A percentile compares a stretch with the other conserved stretches of the same genome.
Evolutionary conservation across 2,797 vertebrate genomes (phyloP).

Genomic region (Anableps anableps): DNA sequence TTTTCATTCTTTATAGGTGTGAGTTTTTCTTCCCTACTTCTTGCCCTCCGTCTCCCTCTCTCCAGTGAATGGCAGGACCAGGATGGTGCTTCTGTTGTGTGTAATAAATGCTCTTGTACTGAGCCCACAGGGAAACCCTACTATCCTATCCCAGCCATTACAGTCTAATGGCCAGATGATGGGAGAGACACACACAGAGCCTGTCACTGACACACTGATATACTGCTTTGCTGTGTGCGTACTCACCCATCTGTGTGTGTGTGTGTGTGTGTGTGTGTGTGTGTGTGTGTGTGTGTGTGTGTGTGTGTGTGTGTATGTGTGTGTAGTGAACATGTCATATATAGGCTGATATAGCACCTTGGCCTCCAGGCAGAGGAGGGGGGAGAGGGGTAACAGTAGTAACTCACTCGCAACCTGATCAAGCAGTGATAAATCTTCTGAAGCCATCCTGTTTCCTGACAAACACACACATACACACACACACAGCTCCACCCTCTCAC

Average conservation of each 20-base stretch:
- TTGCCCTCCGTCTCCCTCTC: constrained; percentile 51
- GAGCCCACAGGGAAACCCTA: constrained; percentile 98
- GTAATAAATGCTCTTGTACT: constrained; percentile 98
- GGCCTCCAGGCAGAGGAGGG: constrained; percentile 81
- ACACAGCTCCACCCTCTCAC: constrained; percentile 50
- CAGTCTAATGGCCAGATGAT: constrained; percentile 99
- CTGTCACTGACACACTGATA: constrained; percentile 94
- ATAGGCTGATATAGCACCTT: constrained; percentile 74
- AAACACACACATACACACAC: constrained; percentile 42
- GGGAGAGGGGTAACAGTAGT: constrained; percentile 86
- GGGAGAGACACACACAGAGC: constrained; percentile 85
- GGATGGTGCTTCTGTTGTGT: constrained; percentile 82
- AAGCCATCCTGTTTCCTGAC: constrained; percentile 72
- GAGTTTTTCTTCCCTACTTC: constrained; percentile 36
- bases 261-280: constrained; percentile 41
- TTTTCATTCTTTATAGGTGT: constrained; percentile 23
- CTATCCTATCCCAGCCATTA: constrained; percentile 95
- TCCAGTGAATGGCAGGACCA: constrained; percentile 80
- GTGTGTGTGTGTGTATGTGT: constrained; percentile 34
- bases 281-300: constrained; percentile 51
- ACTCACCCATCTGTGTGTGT: constrained; percentile 59
- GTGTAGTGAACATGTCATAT: constrained; percentile 77
- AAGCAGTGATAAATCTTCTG: constrained; percentile 83
- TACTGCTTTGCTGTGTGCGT: constrained; percentile 80
- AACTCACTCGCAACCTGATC: constrained; percentile 89